Percentiles rank a stretch among this genome's conserved stretches.
Conservation (phyloP, 2,888 invertebrate genomes). For the Dorcus parallelipipedus region DNA sequence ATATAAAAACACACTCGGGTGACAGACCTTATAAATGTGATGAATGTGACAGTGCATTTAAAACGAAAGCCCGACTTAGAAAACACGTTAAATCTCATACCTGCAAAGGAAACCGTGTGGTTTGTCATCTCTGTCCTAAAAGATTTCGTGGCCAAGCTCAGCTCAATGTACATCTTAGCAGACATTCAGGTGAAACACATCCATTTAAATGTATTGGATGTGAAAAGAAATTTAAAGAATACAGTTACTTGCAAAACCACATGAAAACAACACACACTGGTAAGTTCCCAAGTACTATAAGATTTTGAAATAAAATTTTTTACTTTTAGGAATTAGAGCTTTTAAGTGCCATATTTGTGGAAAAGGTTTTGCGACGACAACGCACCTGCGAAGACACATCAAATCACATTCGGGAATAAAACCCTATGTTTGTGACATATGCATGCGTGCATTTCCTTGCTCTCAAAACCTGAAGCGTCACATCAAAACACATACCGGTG, state of each 20-base stretch:
- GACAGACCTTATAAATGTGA: constrained; percentile 40
- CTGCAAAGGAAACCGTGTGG: constrained; percentile 23
- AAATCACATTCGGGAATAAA: constrained; percentile 41
- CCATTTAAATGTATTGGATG: constrained; percentile 38
- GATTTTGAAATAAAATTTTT: too few species aligned
- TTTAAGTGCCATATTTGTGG: constrained; percentile 40
- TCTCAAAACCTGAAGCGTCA: constrained; percentile 40
- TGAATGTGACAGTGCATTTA: constrained; percentile 40
- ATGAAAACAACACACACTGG: constrained; percentile 27
- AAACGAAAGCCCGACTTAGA: constrained; percentile 38
- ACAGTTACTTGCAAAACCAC: constrained; percentile 34
- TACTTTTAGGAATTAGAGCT: constrained; percentile 25
- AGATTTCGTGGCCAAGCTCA: constrained; percentile 37
- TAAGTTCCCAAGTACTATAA: too few species aligned
- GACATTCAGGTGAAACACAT: constrained; percentile 32
- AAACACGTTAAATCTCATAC: constrained; percentile 39
- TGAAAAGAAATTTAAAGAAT: constrained; percentile 36
- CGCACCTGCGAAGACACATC: constrained; percentile 39
- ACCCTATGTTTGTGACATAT: constrained; percentile 38
- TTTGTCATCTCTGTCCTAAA: constrained; percentile 18
- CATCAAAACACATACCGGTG: constrained; percentile 41
- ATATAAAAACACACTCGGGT: constrained; percentile 39
- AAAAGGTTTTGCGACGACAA: constrained; percentile 36
- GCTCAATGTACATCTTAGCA: constrained; percentile 34
- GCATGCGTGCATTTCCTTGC: constrained; percentile 38